phyloP scores from a whole-genome alignment of 1,140 invertebrate genomes.

The Hyphantria cunea region DNA sequence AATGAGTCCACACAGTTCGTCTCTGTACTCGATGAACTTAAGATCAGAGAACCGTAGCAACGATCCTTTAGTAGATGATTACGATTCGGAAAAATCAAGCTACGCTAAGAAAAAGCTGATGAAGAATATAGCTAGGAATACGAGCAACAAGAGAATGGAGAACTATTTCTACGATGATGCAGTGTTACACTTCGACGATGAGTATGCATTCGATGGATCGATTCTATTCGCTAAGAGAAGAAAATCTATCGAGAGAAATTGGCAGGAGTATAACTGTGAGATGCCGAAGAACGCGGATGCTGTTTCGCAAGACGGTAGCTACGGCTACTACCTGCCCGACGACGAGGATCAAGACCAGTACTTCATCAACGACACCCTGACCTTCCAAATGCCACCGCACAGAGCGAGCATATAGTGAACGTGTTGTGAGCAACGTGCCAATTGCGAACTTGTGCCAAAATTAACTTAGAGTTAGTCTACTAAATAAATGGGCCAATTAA shows the following conservation, averaged over 20 bases:
- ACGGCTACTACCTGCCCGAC: conserved; percentile 74
- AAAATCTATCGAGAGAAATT: conserved; percentile 71
- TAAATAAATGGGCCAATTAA: conserved; percentile 71
- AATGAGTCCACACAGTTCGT: conserved; percentile 66
- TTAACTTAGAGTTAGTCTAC: conserved; percentile 48
- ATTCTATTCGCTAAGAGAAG: conserved; percentile 76
- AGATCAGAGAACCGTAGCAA: conserved; percentile 72
- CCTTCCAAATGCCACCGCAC: conserved; percentile 70
- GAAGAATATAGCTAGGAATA: conserved; percentile 78
- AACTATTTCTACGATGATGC: conserved; percentile 81
- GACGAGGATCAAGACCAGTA: conserved; percentile 70
- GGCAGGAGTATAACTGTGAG: conserved; percentile 57
- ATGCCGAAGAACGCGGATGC: conserved; percentile 57
- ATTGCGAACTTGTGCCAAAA: conserved; percentile 41
- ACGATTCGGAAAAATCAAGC: conserved; percentile 75
- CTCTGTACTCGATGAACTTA: conserved; percentile 70
- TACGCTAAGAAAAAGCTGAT: conserved; percentile 76
- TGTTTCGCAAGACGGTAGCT: conserved; percentile 76
- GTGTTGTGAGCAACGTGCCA: conserved; percentile 35
- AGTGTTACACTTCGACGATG: conserved; percentile 75
- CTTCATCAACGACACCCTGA: conserved; percentile 75
- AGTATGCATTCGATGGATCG: conserved; percentile 76
- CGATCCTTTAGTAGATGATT: conserved; percentile 77
- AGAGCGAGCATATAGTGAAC: conserved; percentile 72
- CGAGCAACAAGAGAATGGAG: conserved; percentile 50